Conservation (phyloP, 2,113 vertebrate species). For the Corythornis madagascariensis region DNA sequence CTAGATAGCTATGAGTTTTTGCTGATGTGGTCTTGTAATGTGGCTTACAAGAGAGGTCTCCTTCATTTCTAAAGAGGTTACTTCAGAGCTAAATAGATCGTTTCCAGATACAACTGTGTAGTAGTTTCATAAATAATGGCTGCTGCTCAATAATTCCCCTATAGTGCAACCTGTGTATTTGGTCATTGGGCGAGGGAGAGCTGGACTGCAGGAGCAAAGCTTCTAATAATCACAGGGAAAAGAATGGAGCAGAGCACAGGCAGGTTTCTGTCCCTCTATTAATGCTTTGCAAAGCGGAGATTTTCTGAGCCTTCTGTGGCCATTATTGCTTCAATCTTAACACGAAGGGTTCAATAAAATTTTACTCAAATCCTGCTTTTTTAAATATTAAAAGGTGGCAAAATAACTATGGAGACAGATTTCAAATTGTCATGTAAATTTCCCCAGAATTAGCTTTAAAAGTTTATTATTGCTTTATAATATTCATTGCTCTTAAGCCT, state of each 20-base stretch:
- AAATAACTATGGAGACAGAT: not conserved
- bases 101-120: slow-evolving; percentile 14
- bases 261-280: not conserved
- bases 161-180: not conserved
- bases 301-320: not conserved
- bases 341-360: not conserved
- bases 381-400: not conserved
- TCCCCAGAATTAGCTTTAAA: not conserved
- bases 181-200: not conserved
- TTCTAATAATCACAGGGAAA: not conserved
- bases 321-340: not conserved
- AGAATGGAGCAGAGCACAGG: not conserved
- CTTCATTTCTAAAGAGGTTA: not conserved
- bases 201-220: not conserved
- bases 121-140: not conserved
- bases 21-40: not conserved
- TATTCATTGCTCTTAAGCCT: slow-evolving; percentile 46
- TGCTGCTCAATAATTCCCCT: not conserved
- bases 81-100: slow-evolving; percentile 7
- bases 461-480: slow-evolving; percentile 43
- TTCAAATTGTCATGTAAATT: slow-evolving; percentile 56
- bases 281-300: not conserved
- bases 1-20: not conserved
- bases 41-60: not conserved
- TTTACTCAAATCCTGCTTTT: slow-evolving; percentile 13